Percentiles rank a stretch among this genome's conserved stretches.
Evolutionary conservation across 2,113 vertebrate genomes (phyloP).

Genomic region (Cyphotilapia sp.): DNA sequence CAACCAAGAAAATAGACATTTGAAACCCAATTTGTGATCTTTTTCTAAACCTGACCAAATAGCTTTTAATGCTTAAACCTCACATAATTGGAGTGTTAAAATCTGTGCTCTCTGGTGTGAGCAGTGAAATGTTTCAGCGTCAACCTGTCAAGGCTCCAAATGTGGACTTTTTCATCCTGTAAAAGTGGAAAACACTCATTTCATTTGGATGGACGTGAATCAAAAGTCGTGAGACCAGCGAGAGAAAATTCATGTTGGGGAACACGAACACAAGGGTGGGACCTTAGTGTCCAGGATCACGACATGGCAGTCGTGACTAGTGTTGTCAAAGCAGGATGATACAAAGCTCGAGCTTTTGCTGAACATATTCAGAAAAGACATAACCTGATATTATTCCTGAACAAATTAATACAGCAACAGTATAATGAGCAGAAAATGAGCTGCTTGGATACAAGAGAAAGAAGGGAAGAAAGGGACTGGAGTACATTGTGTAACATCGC

Average conservation of each 20-base stretch:
- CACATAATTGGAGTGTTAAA: neutral
- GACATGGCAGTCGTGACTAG: neutral
- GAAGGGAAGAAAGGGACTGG: neutral
- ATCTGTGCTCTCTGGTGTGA: neutral
- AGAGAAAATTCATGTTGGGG: neutral
- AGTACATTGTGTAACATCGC: slow-evolving; percentile 15
- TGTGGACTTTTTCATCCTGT: neutral
- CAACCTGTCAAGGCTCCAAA: neutral
- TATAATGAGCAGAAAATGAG: neutral
- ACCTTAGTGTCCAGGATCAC: neutral
- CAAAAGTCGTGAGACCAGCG: neutral
- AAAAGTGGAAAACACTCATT: neutral
- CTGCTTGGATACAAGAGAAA: neutral
- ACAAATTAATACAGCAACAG: neutral
- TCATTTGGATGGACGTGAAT: neutral
- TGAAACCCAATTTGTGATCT: neutral
- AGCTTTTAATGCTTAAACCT: neutral
- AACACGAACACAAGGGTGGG: neutral
- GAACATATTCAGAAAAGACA: neutral
- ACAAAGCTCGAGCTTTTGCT: neutral
- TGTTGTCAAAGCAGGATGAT: neutral
- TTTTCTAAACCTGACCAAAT: neutral
- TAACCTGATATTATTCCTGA: neutral
- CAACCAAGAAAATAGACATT: neutral
- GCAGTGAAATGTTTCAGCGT: neutral